Conservation (phyloP, 92 coral and sea anemone genomes). For the Micromussa lordhowensis region DNA sequence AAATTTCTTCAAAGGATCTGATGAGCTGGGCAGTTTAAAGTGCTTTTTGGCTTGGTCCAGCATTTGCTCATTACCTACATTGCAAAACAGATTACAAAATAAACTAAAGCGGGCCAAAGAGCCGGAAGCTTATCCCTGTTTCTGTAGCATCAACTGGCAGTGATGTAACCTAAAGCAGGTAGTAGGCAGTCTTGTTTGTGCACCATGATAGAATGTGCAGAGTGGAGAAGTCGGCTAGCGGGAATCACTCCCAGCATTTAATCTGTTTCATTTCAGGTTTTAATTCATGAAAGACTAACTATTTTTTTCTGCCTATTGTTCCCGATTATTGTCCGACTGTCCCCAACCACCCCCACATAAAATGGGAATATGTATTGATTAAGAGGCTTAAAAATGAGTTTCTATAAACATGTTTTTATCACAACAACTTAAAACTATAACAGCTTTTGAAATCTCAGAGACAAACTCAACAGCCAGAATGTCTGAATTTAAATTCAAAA, state of each 20-base stretch:
- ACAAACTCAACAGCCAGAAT: too few species aligned
- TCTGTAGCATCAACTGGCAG: neutral
- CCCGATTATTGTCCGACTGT: neutral
- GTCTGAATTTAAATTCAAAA: too few species aligned
- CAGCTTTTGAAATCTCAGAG: too few species aligned
- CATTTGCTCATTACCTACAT: constrained; percentile 85
- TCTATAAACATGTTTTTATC: too few species aligned
- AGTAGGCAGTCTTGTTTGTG: too few species aligned
- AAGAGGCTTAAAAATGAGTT: neutral
- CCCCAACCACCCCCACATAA: neutral
- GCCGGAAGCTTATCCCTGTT: neutral
- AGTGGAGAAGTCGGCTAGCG: too few species aligned
- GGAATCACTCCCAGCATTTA: too few species aligned
- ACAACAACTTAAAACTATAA: too few species aligned
- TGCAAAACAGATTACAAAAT: neutral
- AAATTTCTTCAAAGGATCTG: constrained; percentile 68
- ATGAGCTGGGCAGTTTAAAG: constrained; percentile 81
- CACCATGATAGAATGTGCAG: too few species aligned
- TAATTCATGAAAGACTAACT: too few species aligned
- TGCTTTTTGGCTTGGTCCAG: constrained; percentile 77
- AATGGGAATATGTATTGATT: too few species aligned
- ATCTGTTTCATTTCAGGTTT: too few species aligned
- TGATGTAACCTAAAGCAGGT: neutral
- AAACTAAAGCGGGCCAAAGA: neutral
- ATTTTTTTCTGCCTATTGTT: neutral